Evolutionary conservation across 1,140 invertebrate genomes (phyloP).

Genomic region (Ceratosolen solmsi): DNA sequence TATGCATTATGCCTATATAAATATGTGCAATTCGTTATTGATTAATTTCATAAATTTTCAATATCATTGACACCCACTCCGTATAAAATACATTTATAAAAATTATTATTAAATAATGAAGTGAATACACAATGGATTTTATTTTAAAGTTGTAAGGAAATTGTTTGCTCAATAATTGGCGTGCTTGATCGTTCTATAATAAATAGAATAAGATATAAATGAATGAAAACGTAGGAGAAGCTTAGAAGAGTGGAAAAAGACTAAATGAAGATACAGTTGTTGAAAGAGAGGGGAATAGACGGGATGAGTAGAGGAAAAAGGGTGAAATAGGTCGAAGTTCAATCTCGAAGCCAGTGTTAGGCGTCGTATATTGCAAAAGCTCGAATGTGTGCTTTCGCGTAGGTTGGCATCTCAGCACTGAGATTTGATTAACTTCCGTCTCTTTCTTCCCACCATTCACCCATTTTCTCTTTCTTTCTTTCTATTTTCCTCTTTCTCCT

Average conservation of each 20-base stretch:
- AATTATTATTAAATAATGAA: too few species aligned
- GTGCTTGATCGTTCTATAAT: slow-evolving; percentile 12
- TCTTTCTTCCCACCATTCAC: not conserved
- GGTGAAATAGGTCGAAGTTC: slow-evolving; percentile 41
- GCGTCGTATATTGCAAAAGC: not conserved
- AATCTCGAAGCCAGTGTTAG: slow-evolving; percentile 6
- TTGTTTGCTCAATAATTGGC: not conserved
- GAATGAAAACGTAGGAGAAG: not conserved
- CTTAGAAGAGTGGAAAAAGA: not conserved
- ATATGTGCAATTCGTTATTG: too few species aligned
- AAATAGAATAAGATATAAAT: not conserved
- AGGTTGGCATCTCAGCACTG: slow-evolving; percentile 27
- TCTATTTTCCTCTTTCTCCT: not conserved
- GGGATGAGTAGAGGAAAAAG: not conserved
- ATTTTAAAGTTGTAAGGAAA: too few species aligned
- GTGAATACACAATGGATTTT: too few species aligned
- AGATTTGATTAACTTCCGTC: slow-evolving; percentile 47
- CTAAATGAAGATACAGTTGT: not conserved
- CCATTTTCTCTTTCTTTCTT: not conserved
- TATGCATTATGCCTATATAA: too few species aligned
- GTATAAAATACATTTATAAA: too few species aligned
- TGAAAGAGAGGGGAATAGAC: not conserved
- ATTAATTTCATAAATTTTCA: too few species aligned
- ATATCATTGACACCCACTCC: too few species aligned
- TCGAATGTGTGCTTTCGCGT: not conserved